These are phyloP conservation scores for Gallinago nigripennis DNA, from an alignment of 2,797 vertebrate genomes.

Conservation along the genomic window DNA sequence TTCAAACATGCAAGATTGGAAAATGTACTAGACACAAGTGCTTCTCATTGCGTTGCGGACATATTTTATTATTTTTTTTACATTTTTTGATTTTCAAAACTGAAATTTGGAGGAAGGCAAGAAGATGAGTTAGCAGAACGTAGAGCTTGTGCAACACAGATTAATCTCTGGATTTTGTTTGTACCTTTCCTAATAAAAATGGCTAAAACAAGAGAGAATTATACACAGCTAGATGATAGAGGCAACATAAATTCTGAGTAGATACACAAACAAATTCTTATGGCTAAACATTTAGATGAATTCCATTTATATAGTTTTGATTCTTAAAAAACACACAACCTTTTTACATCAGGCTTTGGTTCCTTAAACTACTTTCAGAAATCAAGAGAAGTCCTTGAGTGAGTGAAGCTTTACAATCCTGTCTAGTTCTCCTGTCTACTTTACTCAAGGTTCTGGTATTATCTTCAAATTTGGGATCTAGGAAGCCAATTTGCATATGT, in stretches of 20 bases:
- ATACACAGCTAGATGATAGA: background rate
- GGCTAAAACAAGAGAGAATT: background rate
- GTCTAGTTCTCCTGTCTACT: background rate
- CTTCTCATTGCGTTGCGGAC: background rate
- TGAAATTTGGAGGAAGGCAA: background rate
- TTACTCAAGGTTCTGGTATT: background rate
- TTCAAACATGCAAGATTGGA: background rate
- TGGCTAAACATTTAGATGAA: background rate
- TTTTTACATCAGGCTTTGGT: background rate
- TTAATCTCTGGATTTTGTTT: background rate
- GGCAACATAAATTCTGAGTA: background rate
- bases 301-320: background rate
- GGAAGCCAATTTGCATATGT: background rate
- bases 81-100: constrained; percentile 3
- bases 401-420: background rate
- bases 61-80: too few relatives aligned
- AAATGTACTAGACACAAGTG: background rate
- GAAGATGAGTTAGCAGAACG: background rate
- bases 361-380: background rate
- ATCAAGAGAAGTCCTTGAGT: background rate
- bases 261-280: background rate
- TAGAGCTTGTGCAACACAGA: background rate
- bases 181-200: background rate
- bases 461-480: background rate
- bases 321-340: background rate